Percentiles rank a stretch among this genome's conserved stretches.
Conservation (phyloP, 2,113 vertebrate genomes). For the Sylvilagus bachmani region DNA sequence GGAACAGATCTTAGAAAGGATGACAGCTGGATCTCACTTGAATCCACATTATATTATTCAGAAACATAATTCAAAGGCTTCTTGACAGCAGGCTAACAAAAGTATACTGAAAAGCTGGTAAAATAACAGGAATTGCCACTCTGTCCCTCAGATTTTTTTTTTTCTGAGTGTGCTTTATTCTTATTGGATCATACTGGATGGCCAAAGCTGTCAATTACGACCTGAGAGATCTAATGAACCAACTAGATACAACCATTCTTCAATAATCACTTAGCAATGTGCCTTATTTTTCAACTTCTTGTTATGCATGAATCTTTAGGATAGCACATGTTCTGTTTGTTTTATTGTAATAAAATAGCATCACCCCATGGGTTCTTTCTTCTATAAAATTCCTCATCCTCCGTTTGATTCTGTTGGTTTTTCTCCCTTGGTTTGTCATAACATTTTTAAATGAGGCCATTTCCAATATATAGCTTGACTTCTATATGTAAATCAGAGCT, state of each 20-base stretch:
- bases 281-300: background rate
- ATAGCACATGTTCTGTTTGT: background rate
- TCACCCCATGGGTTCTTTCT: background rate
- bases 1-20: conserved; percentile 68
- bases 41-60: conserved; percentile 69
- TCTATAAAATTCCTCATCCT: background rate
- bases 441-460: background rate
- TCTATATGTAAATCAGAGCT: background rate
- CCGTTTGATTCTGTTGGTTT: background rate
- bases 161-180: conserved; percentile 64
- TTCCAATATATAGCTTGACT: background rate
- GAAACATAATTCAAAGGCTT: conserved; percentile 70
- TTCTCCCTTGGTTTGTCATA: background rate
- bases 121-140: conserved; percentile 71
- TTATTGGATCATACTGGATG: conserved; percentile 45
- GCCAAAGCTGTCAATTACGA: conserved; percentile 20
- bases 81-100: conserved; percentile 75
- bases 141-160: conserved; percentile 31
- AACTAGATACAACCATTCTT: background rate
- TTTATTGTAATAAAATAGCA: background rate
- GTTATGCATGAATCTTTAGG: background rate
- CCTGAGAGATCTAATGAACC: background rate
- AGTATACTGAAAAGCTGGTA: conserved; percentile 62
- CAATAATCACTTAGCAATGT: background rate
- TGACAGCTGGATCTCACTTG: conserved; percentile 60